A percentile compares a stretch with the other conserved stretches of the same genome.
These are phyloP conservation scores for Crocidura indochinensis DNA, from an alignment of 2,797 vertebrate species.

Conservation along the genomic window DNA sequence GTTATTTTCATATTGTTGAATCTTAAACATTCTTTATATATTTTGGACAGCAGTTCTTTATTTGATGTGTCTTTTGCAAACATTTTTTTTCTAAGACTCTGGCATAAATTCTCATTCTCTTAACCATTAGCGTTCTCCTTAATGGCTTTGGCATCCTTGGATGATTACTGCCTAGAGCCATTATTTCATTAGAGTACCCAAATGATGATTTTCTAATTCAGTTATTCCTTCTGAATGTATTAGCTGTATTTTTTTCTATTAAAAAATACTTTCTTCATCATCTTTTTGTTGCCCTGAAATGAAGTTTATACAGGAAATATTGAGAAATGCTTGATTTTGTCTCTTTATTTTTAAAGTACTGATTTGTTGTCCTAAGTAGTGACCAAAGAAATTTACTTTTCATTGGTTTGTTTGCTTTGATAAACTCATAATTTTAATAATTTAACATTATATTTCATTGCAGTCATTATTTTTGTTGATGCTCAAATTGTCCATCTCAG, in stretches of 20 bases:
- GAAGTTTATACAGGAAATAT: slow-evolving; percentile 54
- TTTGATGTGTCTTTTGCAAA: background rate
- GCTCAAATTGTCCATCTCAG: slow-evolving; percentile 40
- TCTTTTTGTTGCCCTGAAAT: slow-evolving; percentile 46
- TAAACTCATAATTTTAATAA: slow-evolving; percentile 36
- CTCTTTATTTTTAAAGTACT: slow-evolving; percentile 64
- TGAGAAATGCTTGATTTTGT: background rate
- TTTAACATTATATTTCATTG: slow-evolving; percentile 48
- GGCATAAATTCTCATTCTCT: background rate
- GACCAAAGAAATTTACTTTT: slow-evolving; percentile 45
- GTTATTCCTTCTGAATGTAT: slow-evolving; percentile 47
- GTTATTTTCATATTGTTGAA: background rate
- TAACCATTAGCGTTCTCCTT: slow-evolving; percentile 35
- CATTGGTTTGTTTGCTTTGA: slow-evolving; percentile 23
- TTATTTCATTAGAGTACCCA: slow-evolving; percentile 29
- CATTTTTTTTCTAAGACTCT: slow-evolving; percentile 9
- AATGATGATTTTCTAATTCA: slow-evolving; percentile 52
- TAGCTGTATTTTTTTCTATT: slow-evolving; percentile 26
- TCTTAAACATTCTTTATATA: background rate
- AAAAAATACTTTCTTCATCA: slow-evolving; percentile 38
- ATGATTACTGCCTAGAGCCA: background rate
- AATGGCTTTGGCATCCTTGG: background rate
- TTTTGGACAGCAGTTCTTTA: background rate
- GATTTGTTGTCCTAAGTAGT: slow-evolving; percentile 46
- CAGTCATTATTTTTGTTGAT: slow-evolving; percentile 53